Base-by-base conservation (phyloP, 2,113 vertebrate genomes). In the Pelodiscus sinensis region DNA sequence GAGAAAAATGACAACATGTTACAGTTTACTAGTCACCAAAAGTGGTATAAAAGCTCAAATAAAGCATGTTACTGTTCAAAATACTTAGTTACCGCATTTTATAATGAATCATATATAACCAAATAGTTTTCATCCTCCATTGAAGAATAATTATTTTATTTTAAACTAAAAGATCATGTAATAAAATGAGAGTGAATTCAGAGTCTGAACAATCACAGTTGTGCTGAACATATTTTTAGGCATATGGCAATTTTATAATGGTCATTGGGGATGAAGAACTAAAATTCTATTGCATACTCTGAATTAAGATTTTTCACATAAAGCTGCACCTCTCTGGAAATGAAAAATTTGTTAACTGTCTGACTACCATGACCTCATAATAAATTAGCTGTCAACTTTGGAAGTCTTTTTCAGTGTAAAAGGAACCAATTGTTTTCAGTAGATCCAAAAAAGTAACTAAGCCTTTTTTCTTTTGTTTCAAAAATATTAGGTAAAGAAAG, bases 241-340 rank as follows among this genome's bases (percentile, higher is more conserved):
- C 96, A 97, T 96, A 97, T 95, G 96, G 96, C 94, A 95, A 92
- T 79, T 97, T 97, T 95, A 96, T 90, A 96, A 96, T 71, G 91
- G 94, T 92, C 94, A 94, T 88, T 57, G 19, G 90, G 54, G 84
- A 96, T 92, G 92, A 96, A 94, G 93, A 95, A 90, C 90, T 94
- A 88, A 94, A 96, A 95, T 90, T 96, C 83, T 83, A 18, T 24
- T 85, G 75, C 93, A 96, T 80, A 55, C 50, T 94, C 38, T 92
- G 81, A 94, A 93, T 96, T 95, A 96, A 97, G 95, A 85, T 54
- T 88, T 84, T 97, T 95, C 89, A 87, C 84, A 96, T 94, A 95
- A 96, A 97, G 89, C 0, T 55, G 58, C 38, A 0, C 54, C 80
- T 85, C 79, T 94, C 75, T 14, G 92, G 55, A 93, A 94, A 92